phyloP scores from a whole-genome alignment of 2,797 vertebrate species.

The Amblyopsis hoosieri region DNA sequence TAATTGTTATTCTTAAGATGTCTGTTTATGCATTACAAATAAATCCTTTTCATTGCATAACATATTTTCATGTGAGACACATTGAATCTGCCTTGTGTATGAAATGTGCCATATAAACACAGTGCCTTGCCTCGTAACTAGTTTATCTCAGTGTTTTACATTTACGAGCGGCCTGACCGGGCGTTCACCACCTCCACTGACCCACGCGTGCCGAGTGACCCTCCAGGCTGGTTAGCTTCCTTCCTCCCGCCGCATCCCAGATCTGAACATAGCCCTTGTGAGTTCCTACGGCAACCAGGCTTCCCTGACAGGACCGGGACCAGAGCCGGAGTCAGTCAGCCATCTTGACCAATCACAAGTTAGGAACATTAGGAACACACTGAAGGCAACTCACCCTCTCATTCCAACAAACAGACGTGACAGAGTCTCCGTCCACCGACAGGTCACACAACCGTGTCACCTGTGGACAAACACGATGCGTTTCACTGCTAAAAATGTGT shows the following conservation, averaged over 20 bases:
- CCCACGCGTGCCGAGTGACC: slow-evolving; percentile 85
- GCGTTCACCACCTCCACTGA: slow-evolving; percentile 54
- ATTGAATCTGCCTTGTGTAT: too few species aligned
- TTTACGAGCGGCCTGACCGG: background rate
- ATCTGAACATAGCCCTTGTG: slow-evolving; percentile 87
- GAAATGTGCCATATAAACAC: too few species aligned
- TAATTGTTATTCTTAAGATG: too few species aligned
- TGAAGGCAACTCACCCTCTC: slow-evolving; percentile 75
- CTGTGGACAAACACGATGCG: slow-evolving; percentile 44
- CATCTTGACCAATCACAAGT: background rate
- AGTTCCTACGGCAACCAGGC: slow-evolving; percentile 83
- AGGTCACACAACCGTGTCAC: slow-evolving; percentile 84
- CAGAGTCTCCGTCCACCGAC: slow-evolving; percentile 84
- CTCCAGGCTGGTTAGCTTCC: slow-evolving; percentile 83
- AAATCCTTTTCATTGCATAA: too few species aligned
- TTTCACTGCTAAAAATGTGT: background rate
- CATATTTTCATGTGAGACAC: too few species aligned
- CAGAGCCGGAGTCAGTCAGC: slow-evolving; percentile 7
- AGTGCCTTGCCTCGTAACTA: too few species aligned
- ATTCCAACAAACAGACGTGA: slow-evolving; percentile 86
- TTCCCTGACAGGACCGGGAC: slow-evolving; percentile 64
- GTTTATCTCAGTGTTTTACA: too few species aligned
- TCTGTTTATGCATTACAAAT: too few species aligned
- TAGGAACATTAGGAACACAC: background rate
- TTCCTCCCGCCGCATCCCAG: slow-evolving; percentile 84